Evolutionary conservation across 1,140 invertebrate genomes (phyloP).

Genomic region (Nautilus pompilius): DNA sequence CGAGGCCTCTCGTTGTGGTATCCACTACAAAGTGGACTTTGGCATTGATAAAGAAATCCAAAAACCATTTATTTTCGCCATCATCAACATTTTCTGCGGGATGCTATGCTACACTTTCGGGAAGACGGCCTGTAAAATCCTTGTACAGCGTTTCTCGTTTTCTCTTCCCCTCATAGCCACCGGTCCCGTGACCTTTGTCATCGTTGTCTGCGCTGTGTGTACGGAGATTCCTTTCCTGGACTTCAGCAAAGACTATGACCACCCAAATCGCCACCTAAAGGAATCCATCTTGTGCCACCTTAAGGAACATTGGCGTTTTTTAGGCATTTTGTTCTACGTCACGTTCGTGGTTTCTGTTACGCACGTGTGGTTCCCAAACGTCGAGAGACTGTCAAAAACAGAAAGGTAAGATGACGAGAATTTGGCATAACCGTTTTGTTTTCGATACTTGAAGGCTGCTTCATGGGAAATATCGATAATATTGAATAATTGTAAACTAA

Average conservation of each 20-base stretch:
- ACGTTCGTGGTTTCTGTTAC: slow-evolving; percentile 21
- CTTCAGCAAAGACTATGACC: background rate
- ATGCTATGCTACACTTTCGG: slow-evolving; percentile 35
- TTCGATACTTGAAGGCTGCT: too few species aligned
- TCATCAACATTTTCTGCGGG: slow-evolving; percentile 24
- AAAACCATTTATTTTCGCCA: slow-evolving; percentile 26
- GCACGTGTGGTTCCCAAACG: slow-evolving; percentile 27
- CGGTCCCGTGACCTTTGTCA: slow-evolving; percentile 31
- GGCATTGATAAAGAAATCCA: background rate
- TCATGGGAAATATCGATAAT: too few species aligned
- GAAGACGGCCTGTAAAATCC: slow-evolving; percentile 34
- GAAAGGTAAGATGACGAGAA: slow-evolving; percentile 18
- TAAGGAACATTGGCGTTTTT: background rate
- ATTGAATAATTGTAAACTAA: too few species aligned
- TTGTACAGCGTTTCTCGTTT: slow-evolving; percentile 33
- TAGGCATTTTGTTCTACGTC: slow-evolving; percentile 14
- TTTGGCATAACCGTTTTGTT: too few species aligned
- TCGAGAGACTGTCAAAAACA: slow-evolving; percentile 21
- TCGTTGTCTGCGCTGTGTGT: slow-evolving; percentile 6
- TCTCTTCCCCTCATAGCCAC: slow-evolving; percentile 29
- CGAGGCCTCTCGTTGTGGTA: background rate
- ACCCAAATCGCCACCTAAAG: background rate
- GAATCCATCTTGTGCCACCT: background rate
- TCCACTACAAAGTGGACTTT: slow-evolving; percentile 12
- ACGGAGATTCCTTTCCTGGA: background rate